Percentiles rank a stretch among this genome's conserved stretches.
phyloP scores from a whole-genome alignment of 2,113 vertebrate species.

The Eidolon helvum region DNA sequence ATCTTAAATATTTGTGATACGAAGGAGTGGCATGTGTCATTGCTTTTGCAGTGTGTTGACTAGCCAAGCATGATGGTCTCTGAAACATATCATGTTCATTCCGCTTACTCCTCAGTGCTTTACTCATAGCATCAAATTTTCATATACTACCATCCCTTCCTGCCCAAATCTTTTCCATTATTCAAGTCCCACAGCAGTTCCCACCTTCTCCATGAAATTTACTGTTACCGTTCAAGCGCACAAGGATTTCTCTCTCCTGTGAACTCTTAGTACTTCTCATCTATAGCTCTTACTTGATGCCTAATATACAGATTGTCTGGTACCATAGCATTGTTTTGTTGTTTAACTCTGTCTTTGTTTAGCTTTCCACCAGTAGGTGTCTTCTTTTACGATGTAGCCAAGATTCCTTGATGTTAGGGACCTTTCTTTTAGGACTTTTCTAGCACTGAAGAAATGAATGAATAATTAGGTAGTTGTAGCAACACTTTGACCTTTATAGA shows the following conservation, averaged over 20 bases:
- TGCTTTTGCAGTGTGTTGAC: background rate
- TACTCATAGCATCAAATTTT: background rate
- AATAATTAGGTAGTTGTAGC: background rate
- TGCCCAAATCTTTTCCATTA: background rate
- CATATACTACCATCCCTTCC: background rate
- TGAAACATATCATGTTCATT: background rate
- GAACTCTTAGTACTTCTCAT: background rate
- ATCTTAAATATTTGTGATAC: constrained; percentile 55
- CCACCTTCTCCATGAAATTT: background rate
- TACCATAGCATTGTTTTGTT: background rate
- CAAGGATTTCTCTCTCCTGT: background rate
- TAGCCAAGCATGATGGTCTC: background rate
- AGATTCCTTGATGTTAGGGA: background rate
- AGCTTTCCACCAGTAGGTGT: background rate
- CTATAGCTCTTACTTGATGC: background rate
- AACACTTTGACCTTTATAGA: background rate
- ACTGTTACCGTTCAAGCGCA: background rate
- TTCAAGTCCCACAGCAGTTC: background rate
- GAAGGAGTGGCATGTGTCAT: background rate
- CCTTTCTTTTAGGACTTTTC: background rate
- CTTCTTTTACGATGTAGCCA: background rate
- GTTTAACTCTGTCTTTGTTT: background rate
- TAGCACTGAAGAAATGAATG: background rate
- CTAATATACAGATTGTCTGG: background rate
- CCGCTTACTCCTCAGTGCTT: background rate